These are phyloP conservation scores for Scaptomyza flava DNA, from an alignment of 2,888 invertebrate species.

Conservation along the genomic window DNA sequence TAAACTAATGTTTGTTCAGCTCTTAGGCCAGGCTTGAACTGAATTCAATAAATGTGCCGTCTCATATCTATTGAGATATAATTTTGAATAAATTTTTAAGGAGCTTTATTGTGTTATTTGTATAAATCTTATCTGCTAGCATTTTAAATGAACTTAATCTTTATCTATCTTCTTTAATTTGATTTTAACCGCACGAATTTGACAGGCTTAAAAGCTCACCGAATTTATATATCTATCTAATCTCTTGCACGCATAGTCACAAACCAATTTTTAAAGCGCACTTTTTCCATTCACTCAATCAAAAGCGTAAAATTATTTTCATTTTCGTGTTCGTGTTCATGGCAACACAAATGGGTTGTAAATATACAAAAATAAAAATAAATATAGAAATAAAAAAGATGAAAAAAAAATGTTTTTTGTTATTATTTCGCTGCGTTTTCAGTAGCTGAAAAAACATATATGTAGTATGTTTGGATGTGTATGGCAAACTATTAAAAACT, in stretches of 20 bases:
- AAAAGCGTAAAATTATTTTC: conserved; percentile 21
- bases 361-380: conserved; percentile 15
- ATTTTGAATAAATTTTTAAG: not conserved
- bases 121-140: no score
- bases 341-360: conserved; percentile 51
- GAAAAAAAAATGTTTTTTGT: not conserved
- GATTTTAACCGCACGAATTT: not conserved
- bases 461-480: not conserved
- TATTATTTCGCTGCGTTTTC: not conserved
- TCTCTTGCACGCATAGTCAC: conserved; percentile 25
- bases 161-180: no score
- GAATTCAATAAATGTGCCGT: not conserved
- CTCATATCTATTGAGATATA: not conserved
- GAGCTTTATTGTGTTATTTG: no score
- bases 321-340: conserved; percentile 25
- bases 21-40: not conserved
- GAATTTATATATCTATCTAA: conserved; percentile 14
- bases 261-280: conserved; percentile 23
- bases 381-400: not conserved
- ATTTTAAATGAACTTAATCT: no score
- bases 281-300: conserved; percentile 19
- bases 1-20: not conserved
- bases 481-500: conserved; percentile 16
- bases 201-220: not conserved
- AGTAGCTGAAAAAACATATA: conserved; percentile 5